Percentiles rank a stretch among this genome's conserved stretches.
These are phyloP conservation scores for Lanistes nyassanus DNA, from an alignment of 1,140 invertebrate species.

Conservation along the genomic window DNA sequence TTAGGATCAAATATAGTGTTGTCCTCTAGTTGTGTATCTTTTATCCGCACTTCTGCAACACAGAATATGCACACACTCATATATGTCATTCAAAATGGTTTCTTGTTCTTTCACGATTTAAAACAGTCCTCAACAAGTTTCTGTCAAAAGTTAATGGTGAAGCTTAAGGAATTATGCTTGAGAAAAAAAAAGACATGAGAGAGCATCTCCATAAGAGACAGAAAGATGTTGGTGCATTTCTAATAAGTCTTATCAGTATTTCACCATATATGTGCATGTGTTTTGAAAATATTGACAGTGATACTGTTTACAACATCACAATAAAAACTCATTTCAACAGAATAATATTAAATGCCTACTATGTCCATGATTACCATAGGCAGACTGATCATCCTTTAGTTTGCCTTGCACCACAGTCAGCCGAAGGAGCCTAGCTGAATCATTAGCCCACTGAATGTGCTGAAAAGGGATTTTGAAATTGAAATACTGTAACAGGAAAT, in stretches of 20 bases:
- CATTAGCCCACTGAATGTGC: slow-evolving; percentile 41
- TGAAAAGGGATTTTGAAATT: slow-evolving; percentile 21
- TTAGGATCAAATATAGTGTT: slow-evolving; percentile 20
- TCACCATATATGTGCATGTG: not conserved
- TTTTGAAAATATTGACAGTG: not conserved
- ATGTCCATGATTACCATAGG: slow-evolving; percentile 30
- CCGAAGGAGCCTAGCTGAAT: slow-evolving; percentile 38
- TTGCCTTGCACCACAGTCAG: slow-evolving; percentile 44
- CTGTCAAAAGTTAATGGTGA: not conserved
- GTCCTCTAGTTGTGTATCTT: slow-evolving; percentile 8
- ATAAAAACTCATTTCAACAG: too few species aligned
- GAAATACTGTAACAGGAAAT: not conserved
- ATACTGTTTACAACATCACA: not conserved
- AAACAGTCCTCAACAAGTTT: not conserved
- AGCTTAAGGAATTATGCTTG: not conserved
- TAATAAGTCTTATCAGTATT: not conserved
- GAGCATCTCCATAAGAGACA: not conserved
- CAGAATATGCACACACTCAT: not conserved
- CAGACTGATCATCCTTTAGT: slow-evolving; percentile 34
- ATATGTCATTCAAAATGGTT: not conserved
- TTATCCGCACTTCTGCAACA: slow-evolving; percentile 27
- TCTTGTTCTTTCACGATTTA: not conserved
- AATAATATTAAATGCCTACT: not conserved
- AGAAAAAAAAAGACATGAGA: not conserved
- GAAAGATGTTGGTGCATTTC: not conserved